These are phyloP conservation scores for Pyrgilauda ruficollis DNA, from an alignment of 2,113 vertebrate genomes.

Conservation along the genomic window DNA sequence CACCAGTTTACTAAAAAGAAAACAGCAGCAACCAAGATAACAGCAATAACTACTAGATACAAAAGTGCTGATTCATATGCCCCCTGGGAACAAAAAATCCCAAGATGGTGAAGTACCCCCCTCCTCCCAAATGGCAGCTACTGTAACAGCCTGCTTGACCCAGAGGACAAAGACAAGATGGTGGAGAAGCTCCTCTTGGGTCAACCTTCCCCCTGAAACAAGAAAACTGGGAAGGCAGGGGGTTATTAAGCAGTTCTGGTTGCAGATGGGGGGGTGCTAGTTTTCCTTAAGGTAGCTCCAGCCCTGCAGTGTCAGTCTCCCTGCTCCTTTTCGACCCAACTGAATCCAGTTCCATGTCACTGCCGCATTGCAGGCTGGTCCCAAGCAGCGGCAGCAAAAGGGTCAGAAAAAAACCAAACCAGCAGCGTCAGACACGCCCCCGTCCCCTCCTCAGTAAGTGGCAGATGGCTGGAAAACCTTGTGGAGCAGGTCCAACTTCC, in stretches of 20 bases:
- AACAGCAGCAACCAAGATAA: not conserved
- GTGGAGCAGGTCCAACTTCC: not conserved
- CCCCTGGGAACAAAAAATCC: not conserved
- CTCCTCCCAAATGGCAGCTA: not conserved
- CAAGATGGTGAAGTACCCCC: not conserved
- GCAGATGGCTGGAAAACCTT: not conserved
- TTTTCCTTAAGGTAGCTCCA: not conserved
- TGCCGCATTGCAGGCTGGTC: not conserved
- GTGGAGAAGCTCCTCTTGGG: not conserved
- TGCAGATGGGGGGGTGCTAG: not conserved
- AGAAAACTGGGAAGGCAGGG: not conserved
- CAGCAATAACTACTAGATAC: not conserved
- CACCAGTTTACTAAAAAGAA: not conserved
- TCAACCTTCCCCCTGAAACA: not conserved
- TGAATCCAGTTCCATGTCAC: not conserved
- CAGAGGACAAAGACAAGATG: not conserved
- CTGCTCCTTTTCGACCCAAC: not conserved
- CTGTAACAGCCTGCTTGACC: not conserved
- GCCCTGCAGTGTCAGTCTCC: not conserved
- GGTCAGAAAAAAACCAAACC: not conserved
- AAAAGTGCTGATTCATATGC: not conserved
- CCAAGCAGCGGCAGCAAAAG: not conserved
- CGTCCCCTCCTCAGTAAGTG: not conserved
- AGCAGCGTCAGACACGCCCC: not conserved
- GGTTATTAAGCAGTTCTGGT: not conserved